Base-by-base conservation (phyloP, 1,140 invertebrate species). In the Phenacoccus solenopsis region DNA sequence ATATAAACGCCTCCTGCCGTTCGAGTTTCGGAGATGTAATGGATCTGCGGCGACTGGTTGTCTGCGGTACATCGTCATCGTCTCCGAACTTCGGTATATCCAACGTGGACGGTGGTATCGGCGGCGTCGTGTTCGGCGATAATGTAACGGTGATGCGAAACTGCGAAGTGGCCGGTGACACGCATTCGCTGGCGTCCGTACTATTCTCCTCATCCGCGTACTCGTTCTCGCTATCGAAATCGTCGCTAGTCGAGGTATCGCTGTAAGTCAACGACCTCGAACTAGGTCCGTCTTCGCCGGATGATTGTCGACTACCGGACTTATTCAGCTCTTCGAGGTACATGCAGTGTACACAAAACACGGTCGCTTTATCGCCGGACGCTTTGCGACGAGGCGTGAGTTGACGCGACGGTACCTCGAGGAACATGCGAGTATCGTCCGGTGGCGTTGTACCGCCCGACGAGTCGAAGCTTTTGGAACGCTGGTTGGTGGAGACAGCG, bases 1-100 rank as follows among this genome's bases (percentile, higher is more conserved):
- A 73, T 16, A 90, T 88, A 73, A 90, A 88, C 0, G 90, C 90
- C 76, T 91, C 88, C 76, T 91, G 89, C 7, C 90, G 82, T 49
- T 90, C 87, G 28, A 89, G 67, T 84, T 85, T 74, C 83, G 81
- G 71, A 83, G 80, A 76, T 77, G 79, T 38, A 80, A 75, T 73
- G 73, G 75, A 81, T 68, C 80, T 77, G 64, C 80, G 74, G 67
- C 30, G 78, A 72, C 2, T 80, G 77, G 24, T 72, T 9, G 75
- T 69, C 21, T 75, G 70, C 64, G 78, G 77, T 70, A 80, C 80
- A 28, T 35, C 20, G 28, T 69, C 79, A 72, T 68, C 77, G 75
- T 72, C 70, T 25, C 68, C 61, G 22, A 69, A 25, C 25, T 64
- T 68, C 16, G 69, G 67, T 35, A 72, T 28, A 20, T 70, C 69